Evolutionary conservation across 2,888 invertebrate genomes (phyloP).

Genomic region (Lymantria monacha): DNA sequence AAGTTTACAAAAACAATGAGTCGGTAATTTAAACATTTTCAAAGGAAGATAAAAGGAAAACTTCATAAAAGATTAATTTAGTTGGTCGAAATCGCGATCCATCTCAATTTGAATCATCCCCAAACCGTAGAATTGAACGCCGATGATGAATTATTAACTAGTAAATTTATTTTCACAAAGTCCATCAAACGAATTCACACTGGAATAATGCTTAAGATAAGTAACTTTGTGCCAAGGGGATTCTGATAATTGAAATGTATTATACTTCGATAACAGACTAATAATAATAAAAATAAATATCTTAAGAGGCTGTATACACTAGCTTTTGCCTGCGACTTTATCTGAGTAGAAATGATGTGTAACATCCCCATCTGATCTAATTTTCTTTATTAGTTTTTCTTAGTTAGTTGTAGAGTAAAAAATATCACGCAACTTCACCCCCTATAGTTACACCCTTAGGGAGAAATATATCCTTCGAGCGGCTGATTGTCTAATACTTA

Average conservation of each 20-base stretch:
- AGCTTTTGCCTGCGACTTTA: too few relatives aligned
- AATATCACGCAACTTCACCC: too few relatives aligned
- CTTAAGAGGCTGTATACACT: too few relatives aligned
- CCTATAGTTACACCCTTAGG: too few relatives aligned
- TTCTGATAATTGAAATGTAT: background rate
- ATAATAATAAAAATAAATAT: too few relatives aligned
- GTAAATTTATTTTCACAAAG: conserved; percentile 31
- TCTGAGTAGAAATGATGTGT: too few relatives aligned
- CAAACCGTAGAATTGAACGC: conserved; percentile 20
- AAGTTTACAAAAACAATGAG: background rate
- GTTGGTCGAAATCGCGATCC: conserved; percentile 6
- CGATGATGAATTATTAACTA: conserved; percentile 37
- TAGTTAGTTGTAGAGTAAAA: too few relatives aligned
- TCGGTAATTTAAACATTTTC: background rate
- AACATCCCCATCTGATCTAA: too few relatives aligned
- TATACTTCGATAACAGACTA: too few relatives aligned
- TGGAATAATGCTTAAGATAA: conserved; percentile 5
- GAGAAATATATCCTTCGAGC: too few relatives aligned
- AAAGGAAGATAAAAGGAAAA: conserved; percentile 1
- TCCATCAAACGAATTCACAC: conserved; percentile 17
- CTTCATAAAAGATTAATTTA: conserved; percentile 15
- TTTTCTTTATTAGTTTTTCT: too few relatives aligned
- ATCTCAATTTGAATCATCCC: conserved; percentile 23
- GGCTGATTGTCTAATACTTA: too few relatives aligned
- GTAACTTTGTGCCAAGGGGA: conserved; percentile 7